Conservation (phyloP, 2,797 vertebrate species). For the Sebastes matsubarae region DNA sequence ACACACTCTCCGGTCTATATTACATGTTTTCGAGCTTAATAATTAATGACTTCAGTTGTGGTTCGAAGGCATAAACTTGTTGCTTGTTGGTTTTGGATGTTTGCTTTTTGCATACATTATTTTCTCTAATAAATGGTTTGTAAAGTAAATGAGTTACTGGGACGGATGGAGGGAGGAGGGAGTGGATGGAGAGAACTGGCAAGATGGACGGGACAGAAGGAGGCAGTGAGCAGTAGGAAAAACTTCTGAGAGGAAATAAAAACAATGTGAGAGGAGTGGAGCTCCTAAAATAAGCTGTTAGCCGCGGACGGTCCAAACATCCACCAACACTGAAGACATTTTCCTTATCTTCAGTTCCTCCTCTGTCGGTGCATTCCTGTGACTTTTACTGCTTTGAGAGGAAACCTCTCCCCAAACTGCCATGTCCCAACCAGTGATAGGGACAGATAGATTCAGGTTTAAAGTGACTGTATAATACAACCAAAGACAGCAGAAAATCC, state of each 20-base stretch:
- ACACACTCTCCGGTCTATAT: constrained; percentile 9
- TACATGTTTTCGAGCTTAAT: constrained; percentile 40
- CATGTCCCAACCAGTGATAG: neutral
- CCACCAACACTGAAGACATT: constrained; percentile 37
- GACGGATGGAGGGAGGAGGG: neutral
- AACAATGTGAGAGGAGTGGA: constrained; percentile 59
- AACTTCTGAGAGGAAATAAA: constrained; percentile 59
- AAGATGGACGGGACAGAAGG: constrained; percentile 26
- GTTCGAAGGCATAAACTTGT: constrained; percentile 16
- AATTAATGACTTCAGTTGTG: constrained; percentile 35
- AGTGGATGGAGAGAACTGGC: constrained; percentile 16
- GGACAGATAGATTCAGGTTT: neutral
- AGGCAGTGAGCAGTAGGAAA: constrained; percentile 51
- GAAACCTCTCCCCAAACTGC: neutral
- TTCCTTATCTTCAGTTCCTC: constrained; percentile 23
- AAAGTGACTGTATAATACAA: neutral
- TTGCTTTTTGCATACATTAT: constrained; percentile 11
- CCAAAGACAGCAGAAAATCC: neutral
- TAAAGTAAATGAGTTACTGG: constrained; percentile 27
- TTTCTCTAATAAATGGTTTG: constrained; percentile 26
- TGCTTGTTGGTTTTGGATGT: constrained; percentile 24
- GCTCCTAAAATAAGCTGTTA: constrained; percentile 69
- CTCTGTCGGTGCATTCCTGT: constrained; percentile 16
- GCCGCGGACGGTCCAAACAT: constrained; percentile 61
- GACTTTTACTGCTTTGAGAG: constrained; percentile 5